phyloP scores from a whole-genome alignment of 2,113 vertebrate genomes.

The Sialia sialis region DNA sequence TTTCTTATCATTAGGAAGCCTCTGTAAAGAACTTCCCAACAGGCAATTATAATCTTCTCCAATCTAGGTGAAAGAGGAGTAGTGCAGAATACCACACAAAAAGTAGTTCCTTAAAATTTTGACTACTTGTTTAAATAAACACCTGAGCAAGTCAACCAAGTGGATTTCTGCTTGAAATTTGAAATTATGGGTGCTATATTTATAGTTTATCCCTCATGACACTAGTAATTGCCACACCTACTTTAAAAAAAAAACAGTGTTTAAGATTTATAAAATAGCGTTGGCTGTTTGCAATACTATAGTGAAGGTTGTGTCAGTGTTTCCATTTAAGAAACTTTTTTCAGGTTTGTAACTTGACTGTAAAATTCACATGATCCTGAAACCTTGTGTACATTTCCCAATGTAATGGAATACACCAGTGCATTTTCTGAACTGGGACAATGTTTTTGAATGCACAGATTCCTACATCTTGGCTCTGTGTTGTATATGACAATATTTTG shows the following conservation, averaged over 20 bases:
- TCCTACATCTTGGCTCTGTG: background rate
- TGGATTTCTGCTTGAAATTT: slow-evolving; percentile 58
- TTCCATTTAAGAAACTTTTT: slow-evolving; percentile 80
- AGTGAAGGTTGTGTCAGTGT: slow-evolving; percentile 84
- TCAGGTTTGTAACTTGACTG: slow-evolving; percentile 78
- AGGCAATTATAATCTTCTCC: background rate
- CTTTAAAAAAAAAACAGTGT: slow-evolving; percentile 43
- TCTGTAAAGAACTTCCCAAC: slow-evolving; percentile 46
- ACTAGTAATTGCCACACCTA: background rate
- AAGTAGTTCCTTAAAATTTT: background rate
- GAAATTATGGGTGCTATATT: slow-evolving; percentile 1
- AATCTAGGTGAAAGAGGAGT: background rate
- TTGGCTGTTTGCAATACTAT: slow-evolving; percentile 81
- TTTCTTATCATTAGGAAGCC: slow-evolving; percentile 53
- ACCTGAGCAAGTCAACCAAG: slow-evolving; percentile 30
- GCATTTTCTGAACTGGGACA: slow-evolving; percentile 42
- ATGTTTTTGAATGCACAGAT: slow-evolving; percentile 20
- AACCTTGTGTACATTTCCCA: slow-evolving; percentile 74
- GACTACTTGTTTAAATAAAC: background rate
- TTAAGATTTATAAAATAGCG: slow-evolving; percentile 68
- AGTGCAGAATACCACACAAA: background rate
- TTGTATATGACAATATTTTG: background rate
- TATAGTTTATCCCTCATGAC: slow-evolving; percentile 47
- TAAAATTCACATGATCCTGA: slow-evolving; percentile 75
- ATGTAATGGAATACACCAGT: slow-evolving; percentile 40